Evolutionary conservation across 1,140 invertebrate species (phyloP), one percentile per base, ranked within the genome.

Genomic region (Pygmarrhopalites habei): DNA sequence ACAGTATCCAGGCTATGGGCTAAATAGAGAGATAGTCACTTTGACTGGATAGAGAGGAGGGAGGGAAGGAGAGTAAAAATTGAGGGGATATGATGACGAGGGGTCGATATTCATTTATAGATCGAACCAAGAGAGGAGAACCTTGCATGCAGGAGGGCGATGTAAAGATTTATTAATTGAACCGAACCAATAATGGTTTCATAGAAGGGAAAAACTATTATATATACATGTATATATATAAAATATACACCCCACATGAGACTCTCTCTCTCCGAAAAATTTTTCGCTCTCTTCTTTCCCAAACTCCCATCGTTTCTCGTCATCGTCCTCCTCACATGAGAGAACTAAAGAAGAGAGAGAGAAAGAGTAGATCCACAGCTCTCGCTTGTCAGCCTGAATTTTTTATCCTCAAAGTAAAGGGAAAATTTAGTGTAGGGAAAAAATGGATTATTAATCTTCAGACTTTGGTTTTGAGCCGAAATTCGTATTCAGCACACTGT

Each of bases 141-240:
- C 32, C 35, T 62, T 62, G 60, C 51, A 62, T 56, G 60, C 52
- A 47, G 52, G 59, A 61, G 60, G 52, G 60, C 35, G 59, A 62
- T 62, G 60, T 56, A 62, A 62, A 62, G 60, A 62, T 62, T 62
- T 62, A 62, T 62, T 62, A 62, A 62, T 62, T 62, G 60, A 62
- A 55, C 30, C n/a, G n/a, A n/a, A 46, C 39, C 60, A 56, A 62
- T 62, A 62, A 62, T 62, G 60, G 60, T 53, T 56, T 62, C 43
- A 58, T 7, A 35, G 15, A 35, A 58, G 41, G 56, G 56, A 58
- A 57, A 57, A 25, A 28, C 32, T 26, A 58, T 44, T 35, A 5
- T 56, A 23, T 39, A 23, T 52, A 12, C 21, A 29, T 53, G 28
- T 53, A 19, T 15, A 43, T 43, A 19, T 29, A 30, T 30, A 29